Percentiles rank a stretch among this genome's conserved stretches.
These are phyloP conservation scores for Dasypus novemcinctus DNA, from an alignment of 2,113 vertebrate species.

Conservation along the genomic window DNA sequence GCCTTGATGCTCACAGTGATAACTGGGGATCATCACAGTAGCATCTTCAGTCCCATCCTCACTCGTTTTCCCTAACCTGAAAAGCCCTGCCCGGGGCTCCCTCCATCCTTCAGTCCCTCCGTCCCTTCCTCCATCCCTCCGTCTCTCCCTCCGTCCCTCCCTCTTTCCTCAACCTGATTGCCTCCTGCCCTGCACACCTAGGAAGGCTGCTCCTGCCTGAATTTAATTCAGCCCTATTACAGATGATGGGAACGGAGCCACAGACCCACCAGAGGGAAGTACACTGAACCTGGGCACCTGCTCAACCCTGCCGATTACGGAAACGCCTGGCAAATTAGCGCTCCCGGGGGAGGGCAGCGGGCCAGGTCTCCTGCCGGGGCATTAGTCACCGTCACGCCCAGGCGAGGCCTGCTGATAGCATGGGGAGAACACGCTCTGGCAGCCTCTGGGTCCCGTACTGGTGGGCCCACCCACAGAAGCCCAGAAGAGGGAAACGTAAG, in stretches of 20 bases:
- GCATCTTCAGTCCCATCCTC: not conserved
- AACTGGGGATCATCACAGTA: not conserved
- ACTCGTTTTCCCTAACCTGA: not conserved
- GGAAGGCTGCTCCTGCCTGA: not conserved
- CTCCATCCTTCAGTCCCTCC: accelerated
- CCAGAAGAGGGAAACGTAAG: not conserved
- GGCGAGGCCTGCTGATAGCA: not conserved
- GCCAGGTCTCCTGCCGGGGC: not conserved
- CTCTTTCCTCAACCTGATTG: not conserved
- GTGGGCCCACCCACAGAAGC: not conserved
- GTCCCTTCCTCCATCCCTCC: not conserved
- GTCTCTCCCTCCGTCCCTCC: not conserved
- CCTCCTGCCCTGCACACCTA: not conserved
- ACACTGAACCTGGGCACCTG: not conserved
- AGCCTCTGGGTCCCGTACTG: not conserved
- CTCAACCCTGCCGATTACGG: not conserved
- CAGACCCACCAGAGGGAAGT: not conserved
- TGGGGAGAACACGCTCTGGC: not conserved
- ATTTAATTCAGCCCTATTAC: not conserved
- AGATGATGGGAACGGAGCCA: not conserved
- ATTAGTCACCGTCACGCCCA: not conserved
- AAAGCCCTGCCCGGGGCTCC: not conserved
- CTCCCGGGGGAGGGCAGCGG: not conserved
- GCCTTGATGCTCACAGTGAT: not conserved
- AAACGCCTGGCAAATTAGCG: not conserved